Evolutionary conservation across 2,888 invertebrate species (phyloP).

Genomic region (Lacanobia oleracea): DNA sequence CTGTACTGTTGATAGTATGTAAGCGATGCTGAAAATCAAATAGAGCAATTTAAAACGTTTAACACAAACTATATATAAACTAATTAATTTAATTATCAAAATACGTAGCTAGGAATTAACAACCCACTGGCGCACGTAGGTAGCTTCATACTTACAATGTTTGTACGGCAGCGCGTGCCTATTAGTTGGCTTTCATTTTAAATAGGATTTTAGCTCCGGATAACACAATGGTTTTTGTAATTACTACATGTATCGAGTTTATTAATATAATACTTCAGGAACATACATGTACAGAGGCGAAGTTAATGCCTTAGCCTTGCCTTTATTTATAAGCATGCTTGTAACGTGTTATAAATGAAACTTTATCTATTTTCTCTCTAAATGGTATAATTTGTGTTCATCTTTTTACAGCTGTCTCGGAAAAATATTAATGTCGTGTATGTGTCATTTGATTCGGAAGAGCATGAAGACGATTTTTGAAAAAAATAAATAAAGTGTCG

Average conservation of each 20-base stretch:
- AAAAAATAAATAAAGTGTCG: too few species aligned
- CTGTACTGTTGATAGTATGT: background rate
- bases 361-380: background rate
- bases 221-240: constrained; percentile 12
- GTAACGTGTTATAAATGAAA: constrained; percentile 10
- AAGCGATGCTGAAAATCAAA: background rate
- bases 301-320: too few species aligned
- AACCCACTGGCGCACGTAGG: background rate
- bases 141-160: background rate
- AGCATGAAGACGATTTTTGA: too few species aligned
- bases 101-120: constrained; percentile 3
- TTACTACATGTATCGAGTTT: background rate
- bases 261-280: too few species aligned
- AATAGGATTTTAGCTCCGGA: constrained; percentile 10
- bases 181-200: constrained; percentile 22
- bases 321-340: constrained; percentile 4
- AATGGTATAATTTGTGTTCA: too few species aligned
- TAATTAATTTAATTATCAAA: background rate
- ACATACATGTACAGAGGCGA: too few species aligned
- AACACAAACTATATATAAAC: background rate
- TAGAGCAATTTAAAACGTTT: background rate
- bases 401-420: too few species aligned
- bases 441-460: too few species aligned
- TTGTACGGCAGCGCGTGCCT: constrained; percentile 16
- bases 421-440: too few species aligned